Base-by-base conservation (phyloP, 2,797 vertebrate genomes). In the Emys orbicularis region DNA sequence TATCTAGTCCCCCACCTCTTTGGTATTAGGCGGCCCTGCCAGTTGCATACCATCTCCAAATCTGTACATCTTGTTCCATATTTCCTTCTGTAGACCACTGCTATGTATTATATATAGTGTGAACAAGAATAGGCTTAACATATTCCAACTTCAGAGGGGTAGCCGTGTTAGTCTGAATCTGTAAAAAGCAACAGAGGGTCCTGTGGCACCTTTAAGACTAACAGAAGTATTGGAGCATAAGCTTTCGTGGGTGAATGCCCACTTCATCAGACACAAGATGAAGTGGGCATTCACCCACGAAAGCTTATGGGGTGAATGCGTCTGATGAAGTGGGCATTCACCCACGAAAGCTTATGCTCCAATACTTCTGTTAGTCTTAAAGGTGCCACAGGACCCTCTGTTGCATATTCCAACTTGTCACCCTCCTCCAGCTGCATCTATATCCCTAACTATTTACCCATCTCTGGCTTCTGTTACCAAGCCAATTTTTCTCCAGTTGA, bases 21-120 rank as follows among this genome's bases (percentile, higher is more conserved):
- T 93, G 94, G 82, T 53, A 94, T 96, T 97, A 96, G 92, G 95
- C 95, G 74, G 93, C 87, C n/a, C 95, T 96, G 96, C 96, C 97
- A 97, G 91, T 94, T 92, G 93, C 88, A 95, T 86, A 94, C 95
- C 97, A 93, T 96, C 92, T 93, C 89, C 92, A 97, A 88, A 90
- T 89, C 94, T 1, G 47, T 95, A 94, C 96, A 96, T 94, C 95
- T 97, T 97, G 96, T 95, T 97, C 95, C 89, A 93, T 95, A 96
- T 95, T 97, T 96, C 92, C 93, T 94, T 95, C 96, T 96, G 90
- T 91, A 95, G 83, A 96, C 79, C 93, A 86, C 96, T 4, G 57
- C 92, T 94, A 94, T 77, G 41, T 94, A 65, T 95, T 97, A 96
- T 94, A 95, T 94, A 96, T 96, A 97, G 96, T 82, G 94, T 86